Evolutionary conservation across 2,888 invertebrate species (phyloP).

Genomic region (Drosophila anomalata): DNA sequence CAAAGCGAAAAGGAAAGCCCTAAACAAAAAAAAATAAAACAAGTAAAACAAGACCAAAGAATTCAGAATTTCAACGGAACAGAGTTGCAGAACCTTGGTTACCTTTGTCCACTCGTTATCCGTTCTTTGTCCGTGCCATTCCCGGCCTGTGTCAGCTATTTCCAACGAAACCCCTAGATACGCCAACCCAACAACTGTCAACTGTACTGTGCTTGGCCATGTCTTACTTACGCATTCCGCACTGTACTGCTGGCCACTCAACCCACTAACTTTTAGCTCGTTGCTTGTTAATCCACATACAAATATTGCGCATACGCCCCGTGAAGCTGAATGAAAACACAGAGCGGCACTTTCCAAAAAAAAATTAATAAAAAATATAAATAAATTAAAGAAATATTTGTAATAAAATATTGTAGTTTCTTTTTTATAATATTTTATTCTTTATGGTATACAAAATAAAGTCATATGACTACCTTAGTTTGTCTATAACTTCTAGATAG

Average conservation of each 20-base stretch:
- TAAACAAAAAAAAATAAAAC: not conserved
- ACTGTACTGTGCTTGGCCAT: conserved; percentile 41
- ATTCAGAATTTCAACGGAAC: conserved; percentile 27
- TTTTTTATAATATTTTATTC: not conserved
- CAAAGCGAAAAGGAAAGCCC: conserved; percentile 36
- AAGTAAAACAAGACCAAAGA: conserved; percentile 26
- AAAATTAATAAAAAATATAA: not conserved
- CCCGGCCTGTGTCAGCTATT: conserved; percentile 29
- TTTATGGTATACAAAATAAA: not conserved
- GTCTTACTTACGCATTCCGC: conserved; percentile 42
- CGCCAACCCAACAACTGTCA: conserved; percentile 23
- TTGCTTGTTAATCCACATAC: conserved; percentile 72
- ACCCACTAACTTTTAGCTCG: conserved; percentile 13
- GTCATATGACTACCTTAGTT: not conserved
- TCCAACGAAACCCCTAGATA: not conserved
- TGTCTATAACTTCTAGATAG: not conserved
- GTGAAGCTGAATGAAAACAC: conserved; percentile 29
- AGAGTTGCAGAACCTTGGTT: conserved; percentile 56
- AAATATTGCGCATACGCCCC: conserved; percentile 66
- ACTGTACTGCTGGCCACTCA: conserved; percentile 19
- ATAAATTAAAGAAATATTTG: no score
- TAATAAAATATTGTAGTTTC: not conserved
- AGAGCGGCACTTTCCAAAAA: not conserved
- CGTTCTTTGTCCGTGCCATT: conserved; percentile 34
- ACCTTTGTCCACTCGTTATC: conserved; percentile 61